phyloP scores from a whole-genome alignment of 2,888 invertebrate genomes.

The Andrena fulva region DNA sequence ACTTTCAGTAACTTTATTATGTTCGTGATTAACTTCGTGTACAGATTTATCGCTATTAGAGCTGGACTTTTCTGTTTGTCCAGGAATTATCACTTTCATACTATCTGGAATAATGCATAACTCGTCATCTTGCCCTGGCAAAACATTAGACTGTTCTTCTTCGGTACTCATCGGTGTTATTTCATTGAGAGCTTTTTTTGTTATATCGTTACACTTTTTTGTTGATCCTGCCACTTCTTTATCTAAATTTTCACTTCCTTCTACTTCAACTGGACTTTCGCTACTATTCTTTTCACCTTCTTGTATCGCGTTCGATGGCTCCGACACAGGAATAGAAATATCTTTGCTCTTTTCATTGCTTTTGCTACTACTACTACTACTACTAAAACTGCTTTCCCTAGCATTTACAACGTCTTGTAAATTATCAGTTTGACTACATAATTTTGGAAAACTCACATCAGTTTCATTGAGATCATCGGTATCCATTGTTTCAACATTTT shows the following conservation, averaged over 20 bases:
- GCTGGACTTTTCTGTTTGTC: conserved; percentile 55
- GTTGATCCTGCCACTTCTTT: conserved; percentile 24
- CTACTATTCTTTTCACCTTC: conserved; percentile 23
- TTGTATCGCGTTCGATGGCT: conserved; percentile 3
- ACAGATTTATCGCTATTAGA: conserved; percentile 63
- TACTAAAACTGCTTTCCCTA: conserved; percentile 35
- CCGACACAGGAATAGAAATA: background rate
- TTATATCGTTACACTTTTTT: conserved; percentile 31
- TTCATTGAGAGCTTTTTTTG: conserved; percentile 53
- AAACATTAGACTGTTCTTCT: conserved; percentile 73
- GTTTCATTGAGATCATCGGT: conserved; percentile 77
- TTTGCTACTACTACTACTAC: conserved; percentile 6
- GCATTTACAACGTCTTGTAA: conserved; percentile 76
- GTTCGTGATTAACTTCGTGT: conserved; percentile 26
- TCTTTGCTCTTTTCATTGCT: conserved; percentile 37
- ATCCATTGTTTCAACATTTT: conserved; percentile 76
- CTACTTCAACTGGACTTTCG: conserved; percentile 11
- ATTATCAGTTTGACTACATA: conserved; percentile 85
- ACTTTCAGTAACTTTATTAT: conserved; percentile 32
- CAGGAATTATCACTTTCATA: conserved; percentile 78
- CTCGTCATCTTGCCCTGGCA: conserved; percentile 83
- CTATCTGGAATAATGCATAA: conserved; percentile 84
- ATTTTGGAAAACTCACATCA: conserved; percentile 86
- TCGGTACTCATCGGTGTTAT: conserved; percentile 68
- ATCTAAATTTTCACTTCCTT: conserved; percentile 21